Evolutionary conservation across 2,888 invertebrate genomes (phyloP).

Genomic region (Platerodrilus igneus): DNA sequence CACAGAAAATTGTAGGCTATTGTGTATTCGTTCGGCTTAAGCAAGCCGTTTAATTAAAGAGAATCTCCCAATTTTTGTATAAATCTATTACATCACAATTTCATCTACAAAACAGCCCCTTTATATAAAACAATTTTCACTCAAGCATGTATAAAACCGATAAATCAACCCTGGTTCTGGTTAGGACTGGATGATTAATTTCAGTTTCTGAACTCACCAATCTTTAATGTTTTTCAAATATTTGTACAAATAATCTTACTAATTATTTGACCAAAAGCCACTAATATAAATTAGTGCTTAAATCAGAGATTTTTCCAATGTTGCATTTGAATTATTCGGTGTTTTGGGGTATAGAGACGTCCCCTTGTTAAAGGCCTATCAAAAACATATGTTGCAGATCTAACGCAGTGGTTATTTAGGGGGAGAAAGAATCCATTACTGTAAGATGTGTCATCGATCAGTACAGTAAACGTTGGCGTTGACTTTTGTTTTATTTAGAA

Average conservation of each 20-base stretch:
- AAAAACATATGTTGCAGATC: slow-evolving; percentile 48
- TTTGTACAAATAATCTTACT: no score
- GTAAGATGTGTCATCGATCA: slow-evolving; percentile 24
- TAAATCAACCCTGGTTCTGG: slow-evolving; percentile 20
- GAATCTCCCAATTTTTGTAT: no score
- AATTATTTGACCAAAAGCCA: no score
- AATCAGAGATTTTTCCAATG: no score
- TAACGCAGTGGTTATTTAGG: slow-evolving; percentile 44
- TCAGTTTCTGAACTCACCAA: slow-evolving; percentile 40
- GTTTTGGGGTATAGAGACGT: slow-evolving; percentile 22
- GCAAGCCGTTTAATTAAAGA: no score
- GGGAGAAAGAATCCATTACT: slow-evolving; percentile 25
- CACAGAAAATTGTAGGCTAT: no score
- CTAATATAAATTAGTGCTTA: no score
- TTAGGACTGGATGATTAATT: slow-evolving; percentile 35
- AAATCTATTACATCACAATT: no score
- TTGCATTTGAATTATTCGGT: slow-evolving; percentile 11
- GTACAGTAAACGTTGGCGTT: slow-evolving; percentile 16
- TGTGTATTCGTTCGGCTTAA: no score
- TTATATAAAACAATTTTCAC: no score
- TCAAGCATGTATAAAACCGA: slow-evolving; percentile 15
- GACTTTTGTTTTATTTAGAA: slow-evolving; percentile 15
- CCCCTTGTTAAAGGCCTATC: slow-evolving; percentile 45
- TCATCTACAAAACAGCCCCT: no score
- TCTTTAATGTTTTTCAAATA: slow-evolving; percentile 37